Base-by-base conservation (phyloP, 1,140 invertebrate genomes). In the Belonocnema kinseyi region DNA sequence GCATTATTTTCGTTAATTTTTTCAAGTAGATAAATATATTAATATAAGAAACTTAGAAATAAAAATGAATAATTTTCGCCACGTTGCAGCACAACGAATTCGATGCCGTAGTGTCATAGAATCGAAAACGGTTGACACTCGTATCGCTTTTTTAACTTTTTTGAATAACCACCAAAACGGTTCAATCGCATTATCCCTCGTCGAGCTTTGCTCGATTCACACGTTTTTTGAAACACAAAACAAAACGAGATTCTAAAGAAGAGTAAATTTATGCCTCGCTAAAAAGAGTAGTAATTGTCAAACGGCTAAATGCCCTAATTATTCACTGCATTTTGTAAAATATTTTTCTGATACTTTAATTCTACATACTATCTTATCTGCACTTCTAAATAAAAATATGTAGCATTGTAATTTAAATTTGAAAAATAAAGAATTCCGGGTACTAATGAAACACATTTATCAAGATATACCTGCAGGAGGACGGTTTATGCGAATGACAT, bases 101-200 rank as follows among this genome's bases (percentile, higher is more conserved):
- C 19, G 0, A 58, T 21, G 26, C 33, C 56, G 56, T 58, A 21
- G 26, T 12, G 21, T 58, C 33, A 58, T 58, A 10, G 1, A 58
- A 21, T 26, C 12, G 11, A 58, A 58, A 56, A n/a, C 54, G 11
- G 16, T 56, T 7, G 54, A 33, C 26, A 56, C 54, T 21, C 54
- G 17, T 58, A 21, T 58, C 56, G 56, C 19, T 54, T 54, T 54
- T 54, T 54, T 72, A 16, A 46, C n/a, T 72, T 72, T 72, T 72
- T 72, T 51, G 26, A 66, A 66, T 40, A 14, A 66, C 58, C 19
- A 40, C 61, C 16, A 14, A 26, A 66, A 46, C 16, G 61, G 14
- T 66, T 21, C 12, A 46, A 66, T 66, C 26, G 21, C 26, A 46
- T 26, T 61, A 66, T 66, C 33, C n/a, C 26, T 66, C 61, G 40